These are phyloP conservation scores for Lindbergichthys nudifrons DNA, from an alignment of 2,797 vertebrate genomes.

Conservation along the genomic window DNA sequence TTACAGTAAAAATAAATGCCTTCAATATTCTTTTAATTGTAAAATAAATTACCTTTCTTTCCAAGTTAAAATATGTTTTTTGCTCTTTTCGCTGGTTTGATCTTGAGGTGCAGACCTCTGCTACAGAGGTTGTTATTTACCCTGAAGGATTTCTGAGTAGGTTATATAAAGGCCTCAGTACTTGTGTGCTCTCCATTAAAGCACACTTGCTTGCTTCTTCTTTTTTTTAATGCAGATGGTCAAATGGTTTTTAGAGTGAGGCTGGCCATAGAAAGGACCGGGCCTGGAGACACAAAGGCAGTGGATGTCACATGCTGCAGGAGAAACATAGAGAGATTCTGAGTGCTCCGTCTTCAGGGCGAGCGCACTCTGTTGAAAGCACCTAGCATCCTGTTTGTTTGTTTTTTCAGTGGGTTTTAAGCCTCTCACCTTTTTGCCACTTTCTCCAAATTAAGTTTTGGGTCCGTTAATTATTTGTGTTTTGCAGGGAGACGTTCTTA, in stretches of 20 bases:
- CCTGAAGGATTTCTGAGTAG: constrained; percentile 68
- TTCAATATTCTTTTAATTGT: neutral
- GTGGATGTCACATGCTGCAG: constrained; percentile 66
- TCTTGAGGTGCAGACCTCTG: constrained; percentile 49
- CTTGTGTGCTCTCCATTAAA: constrained; percentile 78
- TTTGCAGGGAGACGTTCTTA: constrained; percentile 83
- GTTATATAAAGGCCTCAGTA: constrained; percentile 79
- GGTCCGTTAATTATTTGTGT: constrained; percentile 34
- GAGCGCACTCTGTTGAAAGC: constrained; percentile 43
- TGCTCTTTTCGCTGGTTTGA: constrained; percentile 41
- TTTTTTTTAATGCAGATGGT: constrained; percentile 69
- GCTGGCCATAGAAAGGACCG: constrained; percentile 62
- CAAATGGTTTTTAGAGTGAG: constrained; percentile 71
- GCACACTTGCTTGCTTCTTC: constrained; percentile 52
- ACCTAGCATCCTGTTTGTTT: constrained; percentile 26
- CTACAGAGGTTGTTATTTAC: constrained; percentile 57
- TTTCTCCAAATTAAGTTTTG: constrained; percentile 19
- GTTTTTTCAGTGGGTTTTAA: constrained; percentile 5
- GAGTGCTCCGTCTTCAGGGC: constrained; percentile 65
- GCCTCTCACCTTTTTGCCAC: constrained; percentile 21
- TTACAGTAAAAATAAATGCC: neutral
- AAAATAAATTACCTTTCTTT: neutral
- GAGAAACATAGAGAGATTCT: constrained; percentile 49
- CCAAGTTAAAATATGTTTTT: constrained; percentile 26
- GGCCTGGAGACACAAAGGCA: constrained; percentile 70